Percentiles rank a stretch among this genome's conserved stretches.
Conservation (phyloP, 2,888 invertebrate species). For the Calameuta filiformis region DNA sequence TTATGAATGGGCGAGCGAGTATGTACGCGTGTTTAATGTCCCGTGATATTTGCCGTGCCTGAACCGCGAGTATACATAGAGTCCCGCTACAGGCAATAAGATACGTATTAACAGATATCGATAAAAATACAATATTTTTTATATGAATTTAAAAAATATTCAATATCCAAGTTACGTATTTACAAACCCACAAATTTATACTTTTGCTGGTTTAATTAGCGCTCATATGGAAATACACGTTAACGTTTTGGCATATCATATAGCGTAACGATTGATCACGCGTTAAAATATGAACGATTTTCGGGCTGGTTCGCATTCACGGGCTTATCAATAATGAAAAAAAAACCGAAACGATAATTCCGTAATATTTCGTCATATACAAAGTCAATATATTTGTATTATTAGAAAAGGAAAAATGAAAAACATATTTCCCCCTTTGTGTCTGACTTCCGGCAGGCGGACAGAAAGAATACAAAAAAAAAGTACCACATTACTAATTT, state of each 20-base stretch:
- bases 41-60: neutral
- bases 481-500: neutral
- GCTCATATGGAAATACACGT: neutral
- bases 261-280: neutral
- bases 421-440: neutral
- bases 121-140: neutral
- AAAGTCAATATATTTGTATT: neutral
- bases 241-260: neutral
- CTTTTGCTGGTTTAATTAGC: neutral
- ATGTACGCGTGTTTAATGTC: neutral
- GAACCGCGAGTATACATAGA: neutral
- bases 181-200: neutral
- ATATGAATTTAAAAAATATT: neutral
- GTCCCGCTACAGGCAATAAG: neutral
- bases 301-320: neutral
- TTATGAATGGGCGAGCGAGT: conserved; percentile 4
- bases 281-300: neutral
- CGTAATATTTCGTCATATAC: neutral
- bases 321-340: neutral
- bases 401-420: neutral
- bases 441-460: neutral
- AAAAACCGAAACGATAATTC: neutral
- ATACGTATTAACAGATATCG: neutral
- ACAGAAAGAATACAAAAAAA: neutral
- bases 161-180: neutral